phyloP scores from a whole-genome alignment of 2,113 vertebrate genomes.

The Mirounga angustirostris region DNA sequence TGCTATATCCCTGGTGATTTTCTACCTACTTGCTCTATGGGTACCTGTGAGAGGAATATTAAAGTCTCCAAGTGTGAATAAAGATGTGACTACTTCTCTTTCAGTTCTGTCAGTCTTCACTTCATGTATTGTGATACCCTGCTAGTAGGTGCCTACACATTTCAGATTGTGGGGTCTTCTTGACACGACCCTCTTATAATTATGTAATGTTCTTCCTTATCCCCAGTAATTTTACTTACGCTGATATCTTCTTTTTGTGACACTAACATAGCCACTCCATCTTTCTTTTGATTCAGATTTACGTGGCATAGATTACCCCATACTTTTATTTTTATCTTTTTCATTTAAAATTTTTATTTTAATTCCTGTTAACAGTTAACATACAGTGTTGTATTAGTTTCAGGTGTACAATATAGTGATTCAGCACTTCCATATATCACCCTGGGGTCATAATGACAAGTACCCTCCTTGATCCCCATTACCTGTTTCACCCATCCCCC shows the following conservation, averaged over 20 bases:
- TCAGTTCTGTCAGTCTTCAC: neutral
- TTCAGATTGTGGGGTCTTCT: neutral
- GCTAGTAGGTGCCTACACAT: neutral
- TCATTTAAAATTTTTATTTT: neutral
- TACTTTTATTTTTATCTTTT: neutral
- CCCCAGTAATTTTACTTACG: neutral
- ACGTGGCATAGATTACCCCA: neutral
- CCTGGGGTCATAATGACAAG: neutral
- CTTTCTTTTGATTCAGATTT: constrained; percentile 28
- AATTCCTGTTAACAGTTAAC: neutral
- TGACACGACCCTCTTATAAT: neutral
- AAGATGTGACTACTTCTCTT: neutral
- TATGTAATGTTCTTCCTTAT: neutral
- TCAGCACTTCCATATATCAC: neutral
- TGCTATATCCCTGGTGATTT: neutral
- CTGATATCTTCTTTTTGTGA: neutral
- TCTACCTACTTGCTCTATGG: neutral
- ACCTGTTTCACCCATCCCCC: neutral
- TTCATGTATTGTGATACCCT: neutral
- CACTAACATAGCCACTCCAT: neutral
- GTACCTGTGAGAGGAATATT: neutral
- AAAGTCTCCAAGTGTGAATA: neutral
- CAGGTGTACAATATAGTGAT: neutral
- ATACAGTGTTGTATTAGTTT: neutral
- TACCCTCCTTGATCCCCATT: neutral